phyloP scores from a whole-genome alignment of 30 jellyfish, hydroid and myxozoan genomes.

The Clytia hemisphaerica region DNA sequence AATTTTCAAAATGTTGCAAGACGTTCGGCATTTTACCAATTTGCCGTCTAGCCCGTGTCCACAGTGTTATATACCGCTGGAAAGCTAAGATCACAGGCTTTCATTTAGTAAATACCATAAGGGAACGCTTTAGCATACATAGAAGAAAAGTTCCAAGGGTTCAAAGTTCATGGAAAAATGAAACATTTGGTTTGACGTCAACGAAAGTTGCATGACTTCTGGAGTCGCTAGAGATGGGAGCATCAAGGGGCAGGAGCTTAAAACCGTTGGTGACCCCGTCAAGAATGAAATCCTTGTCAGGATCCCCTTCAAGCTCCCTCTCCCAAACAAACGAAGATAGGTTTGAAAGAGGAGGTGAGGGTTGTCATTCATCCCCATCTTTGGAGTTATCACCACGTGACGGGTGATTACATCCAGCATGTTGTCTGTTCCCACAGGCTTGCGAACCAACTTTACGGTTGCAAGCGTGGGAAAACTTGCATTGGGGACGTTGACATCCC shows the following conservation, averaged over 20 bases:
- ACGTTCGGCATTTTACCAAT: too few relatives aligned
- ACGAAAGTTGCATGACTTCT: too few relatives aligned
- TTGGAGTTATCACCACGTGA: too few relatives aligned
- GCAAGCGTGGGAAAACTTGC: not conserved
- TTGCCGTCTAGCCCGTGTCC: too few relatives aligned
- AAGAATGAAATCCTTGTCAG: not conserved
- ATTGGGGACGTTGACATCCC: not conserved
- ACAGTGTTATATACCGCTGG: too few relatives aligned
- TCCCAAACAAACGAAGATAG: not conserved
- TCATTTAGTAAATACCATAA: too few relatives aligned
- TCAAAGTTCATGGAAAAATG: too few relatives aligned
- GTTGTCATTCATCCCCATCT: not conserved
- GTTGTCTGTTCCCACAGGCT: not conserved
- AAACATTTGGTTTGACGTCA: too few relatives aligned
- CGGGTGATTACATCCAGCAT: not conserved
- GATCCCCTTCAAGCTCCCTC: not conserved
- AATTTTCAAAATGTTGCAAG: too few relatives aligned
- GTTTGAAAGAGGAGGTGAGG: not conserved
- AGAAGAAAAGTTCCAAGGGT: too few relatives aligned
- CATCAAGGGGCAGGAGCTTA: not conserved
- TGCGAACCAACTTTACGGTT: not conserved
- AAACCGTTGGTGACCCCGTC: slow-evolving; percentile 7
- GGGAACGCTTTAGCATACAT: too few relatives aligned
- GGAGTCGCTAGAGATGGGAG: not conserved
- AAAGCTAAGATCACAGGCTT: too few relatives aligned